Conservation (phyloP, 2,113 vertebrate species). For the Gallinago jamesoni region DNA sequence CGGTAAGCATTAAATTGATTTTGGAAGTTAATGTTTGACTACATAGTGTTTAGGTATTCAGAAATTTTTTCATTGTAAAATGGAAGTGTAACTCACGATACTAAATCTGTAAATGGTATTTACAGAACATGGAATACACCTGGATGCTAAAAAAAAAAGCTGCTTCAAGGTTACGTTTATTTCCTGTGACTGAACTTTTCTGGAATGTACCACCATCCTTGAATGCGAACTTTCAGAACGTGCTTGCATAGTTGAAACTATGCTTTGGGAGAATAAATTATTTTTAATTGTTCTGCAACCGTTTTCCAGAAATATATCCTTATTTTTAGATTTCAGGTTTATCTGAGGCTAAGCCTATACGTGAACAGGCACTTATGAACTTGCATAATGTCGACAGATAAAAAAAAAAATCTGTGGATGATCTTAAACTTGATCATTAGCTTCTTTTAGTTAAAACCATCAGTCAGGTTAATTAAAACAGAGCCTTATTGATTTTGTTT, state of each 20-base stretch:
- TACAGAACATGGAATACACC: not conserved
- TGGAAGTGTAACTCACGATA: not conserved
- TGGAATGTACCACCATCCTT: not conserved
- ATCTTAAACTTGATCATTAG: not conserved
- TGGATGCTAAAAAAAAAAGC: not conserved
- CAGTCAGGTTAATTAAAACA: not conserved
- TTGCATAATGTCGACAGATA: not conserved
- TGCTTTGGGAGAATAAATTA: not conserved
- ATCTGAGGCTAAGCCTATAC: not conserved
- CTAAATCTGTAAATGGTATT: not conserved
- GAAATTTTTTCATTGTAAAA: not conserved
- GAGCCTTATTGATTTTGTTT: not conserved
- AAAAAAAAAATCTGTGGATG: not conserved
- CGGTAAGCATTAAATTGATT: slow-evolving; percentile 77
- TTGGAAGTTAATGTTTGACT: not conserved
- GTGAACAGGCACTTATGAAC: not conserved
- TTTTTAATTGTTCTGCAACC: not conserved
- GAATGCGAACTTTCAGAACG: not conserved
- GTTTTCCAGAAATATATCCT: not conserved
- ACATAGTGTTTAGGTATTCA: not conserved
- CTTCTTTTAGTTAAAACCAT: not conserved
- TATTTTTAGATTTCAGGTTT: not conserved
- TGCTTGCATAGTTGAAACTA: not conserved
- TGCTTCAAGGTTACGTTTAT: not conserved
- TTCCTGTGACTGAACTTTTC: not conserved